Conservation (phyloP, 2,113 vertebrate species). For the Peromyscus polionotus region DNA sequence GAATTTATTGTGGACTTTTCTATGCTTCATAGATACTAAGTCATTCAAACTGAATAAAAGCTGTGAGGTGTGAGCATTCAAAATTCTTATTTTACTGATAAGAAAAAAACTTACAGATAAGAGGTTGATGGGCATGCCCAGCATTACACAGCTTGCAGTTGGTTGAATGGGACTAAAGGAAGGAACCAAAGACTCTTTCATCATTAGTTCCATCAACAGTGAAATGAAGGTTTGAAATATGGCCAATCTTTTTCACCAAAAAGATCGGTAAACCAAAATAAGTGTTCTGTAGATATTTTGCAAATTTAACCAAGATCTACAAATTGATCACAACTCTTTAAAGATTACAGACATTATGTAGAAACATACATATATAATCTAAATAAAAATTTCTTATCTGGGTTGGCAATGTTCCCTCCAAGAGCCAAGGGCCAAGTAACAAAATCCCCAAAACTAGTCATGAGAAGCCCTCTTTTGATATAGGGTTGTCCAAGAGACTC, state of each 20-base stretch:
- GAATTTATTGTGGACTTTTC: background rate
- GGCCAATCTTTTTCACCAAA: background rate
- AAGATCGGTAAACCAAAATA: background rate
- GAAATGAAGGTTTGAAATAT: conserved; percentile 18
- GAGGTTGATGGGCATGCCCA: background rate
- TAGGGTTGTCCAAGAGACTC: background rate
- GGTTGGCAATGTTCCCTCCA: background rate
- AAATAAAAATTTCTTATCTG: background rate
- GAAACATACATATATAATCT: background rate
- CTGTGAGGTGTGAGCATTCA: background rate
- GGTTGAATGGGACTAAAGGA: background rate
- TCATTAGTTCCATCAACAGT: background rate
- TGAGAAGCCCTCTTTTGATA: background rate
- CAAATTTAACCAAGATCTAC: background rate
- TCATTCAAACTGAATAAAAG: background rate
- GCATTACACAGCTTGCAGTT: background rate
- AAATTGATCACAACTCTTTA: background rate
- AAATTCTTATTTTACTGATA: background rate
- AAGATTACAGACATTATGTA: background rate
- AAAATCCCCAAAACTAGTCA: background rate
- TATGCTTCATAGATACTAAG: background rate
- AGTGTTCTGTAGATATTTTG: background rate
- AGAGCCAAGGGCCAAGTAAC: background rate
- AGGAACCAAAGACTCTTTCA: background rate
- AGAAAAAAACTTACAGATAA: background rate